Evolutionary conservation across 2,113 vertebrate genomes (phyloP), one percentile per base, ranked within the genome.

Genomic region (Budorcas taxicolor): DNA sequence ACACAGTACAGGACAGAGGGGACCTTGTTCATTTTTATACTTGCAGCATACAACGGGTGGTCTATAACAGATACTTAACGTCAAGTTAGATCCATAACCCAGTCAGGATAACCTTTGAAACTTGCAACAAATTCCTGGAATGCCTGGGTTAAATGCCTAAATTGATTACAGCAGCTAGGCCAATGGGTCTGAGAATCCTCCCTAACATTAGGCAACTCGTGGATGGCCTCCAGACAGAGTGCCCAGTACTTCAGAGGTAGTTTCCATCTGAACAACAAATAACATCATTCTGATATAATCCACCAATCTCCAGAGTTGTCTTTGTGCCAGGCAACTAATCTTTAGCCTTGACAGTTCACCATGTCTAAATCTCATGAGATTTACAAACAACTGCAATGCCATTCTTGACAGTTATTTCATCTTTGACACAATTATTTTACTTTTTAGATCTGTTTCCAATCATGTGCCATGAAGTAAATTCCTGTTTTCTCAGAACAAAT

Each of bases 401-500:
- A 53, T 90, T 87, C 43, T 45, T 11, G 21, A 83, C 13, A 74
- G 74, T 67, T 84, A 71, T 71, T 85, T 92, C 19, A 53, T 90
- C 71, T 50, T 78, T 60, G 83, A 87, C 15, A 82, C 10, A 33
- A 14, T 6, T 94, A 9, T 86, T 97, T 97, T 64, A 76, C 67
- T 58, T 23, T 86, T 81, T 58, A 90, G 27, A 21, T 43, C 23
- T 47, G 16, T 76, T 86, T 96, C 71, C 27, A 76, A 7, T 88
- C 29, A 58, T 31, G 27, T 29, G 58, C 10, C 81, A 96, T 3
- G 82, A 91, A 82, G 31, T 14, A 93, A 96, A 74, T 57, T 88
- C 27, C 15, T 50, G 55, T 31, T 82, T 93, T 94, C 53, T 80
- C 13, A 78, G 16, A 67, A 81, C 7, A 95, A 93, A 87, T 23